Base-by-base conservation (phyloP, 2,797 vertebrate species). In the Nothura maculosa region DNA sequence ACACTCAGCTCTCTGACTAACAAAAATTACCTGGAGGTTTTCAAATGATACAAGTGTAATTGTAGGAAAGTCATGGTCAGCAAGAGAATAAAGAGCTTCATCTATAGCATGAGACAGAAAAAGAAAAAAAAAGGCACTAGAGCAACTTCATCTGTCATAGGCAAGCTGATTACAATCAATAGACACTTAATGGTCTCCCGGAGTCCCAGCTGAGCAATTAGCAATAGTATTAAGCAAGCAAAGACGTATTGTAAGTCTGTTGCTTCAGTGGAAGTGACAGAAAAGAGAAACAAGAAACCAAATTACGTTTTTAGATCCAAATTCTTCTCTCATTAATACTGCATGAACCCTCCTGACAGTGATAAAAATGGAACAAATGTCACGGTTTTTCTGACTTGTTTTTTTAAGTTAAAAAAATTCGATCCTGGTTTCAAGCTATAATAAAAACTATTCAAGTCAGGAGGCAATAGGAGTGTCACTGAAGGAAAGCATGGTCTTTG, bases 141-240 rank as follows among this genome's bases (percentile, higher is more conserved):
- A 85, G 70, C 67, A 87, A 95, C 67, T 92, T 96, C 92, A 89
- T 94, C 93, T 96, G 93, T 94, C 95, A 93, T 42, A 79, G 92
- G 67, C 90, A 95, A 91, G 85, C 92, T 95, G 88, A 93, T 96
- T 90, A 79, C 93, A 89, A 95, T 96, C 95, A 94, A 95, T 96
- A 95, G 96, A 96, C 93, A 93, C 80, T 95, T 95, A 95, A 95
- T 91, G 94, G 93, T 81, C 78, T 95, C 95, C 87, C 80, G 30
- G 80, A 86, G 90, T 92, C 95, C 94, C 93, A 95, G 90, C 70
- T 95, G 94, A 87, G 85, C 87, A 96, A 96, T 96, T 81, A 96
- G 93, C 89, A 89, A 92, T 27, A 84, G 82, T 89, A 92, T 94
- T 93, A 96, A 94, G 93, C 94, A 89, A 90, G 88, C 3, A 3